Evolutionary conservation across 2,888 invertebrate genomes (phyloP), one percentile per base, ranked within the genome.

Genomic region (Ornithoptera priamus): DNA sequence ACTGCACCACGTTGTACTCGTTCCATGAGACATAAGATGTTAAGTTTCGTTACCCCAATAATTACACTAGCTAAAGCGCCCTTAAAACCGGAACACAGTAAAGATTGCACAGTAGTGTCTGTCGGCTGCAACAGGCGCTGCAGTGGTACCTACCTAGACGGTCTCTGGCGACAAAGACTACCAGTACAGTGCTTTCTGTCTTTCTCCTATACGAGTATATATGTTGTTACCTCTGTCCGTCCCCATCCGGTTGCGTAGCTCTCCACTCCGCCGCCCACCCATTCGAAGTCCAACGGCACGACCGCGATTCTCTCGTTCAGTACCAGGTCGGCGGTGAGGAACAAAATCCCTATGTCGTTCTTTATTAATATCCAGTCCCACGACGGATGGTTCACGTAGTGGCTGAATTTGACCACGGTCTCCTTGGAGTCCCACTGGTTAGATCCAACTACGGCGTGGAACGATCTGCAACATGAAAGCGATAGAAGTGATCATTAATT

Each of bases 231-330:
- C 18, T 53, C n/a, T 17, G 53, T 53, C 30, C 63, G 67, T 10
- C 85, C 85, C 82, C 84, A 85, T n/a, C 85, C 85, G 4, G 81
- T 78, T 10, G 81, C 81, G 59, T 50, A 75, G 22, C 75, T 62
- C 1, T 71, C 10, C 17, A 71, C 75, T 0, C 71, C 76, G 4
- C 73, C 78, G 1, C 46, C 73, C 0, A 81, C 65, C 58, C 62
- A 69, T 0, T 77, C 63, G 17, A 69, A 76, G 46, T 71, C 75
- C 22, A 83, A 17, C 0, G 74, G 59, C 0, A 81, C 74, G 1
- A 68, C 15, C 0, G 69, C 69, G 1, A 82, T 74, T 7, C 22
- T 69, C 0, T 73, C 36, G 36, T 62, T 71, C 6, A 78, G n/a
- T 17, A n/a, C 12, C 2, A 85, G 39, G 0, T 66, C 0, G 0